Evolutionary conservation across 2,113 vertebrate species (phyloP).

Genomic region (Xiphophorus hellerii): DNA sequence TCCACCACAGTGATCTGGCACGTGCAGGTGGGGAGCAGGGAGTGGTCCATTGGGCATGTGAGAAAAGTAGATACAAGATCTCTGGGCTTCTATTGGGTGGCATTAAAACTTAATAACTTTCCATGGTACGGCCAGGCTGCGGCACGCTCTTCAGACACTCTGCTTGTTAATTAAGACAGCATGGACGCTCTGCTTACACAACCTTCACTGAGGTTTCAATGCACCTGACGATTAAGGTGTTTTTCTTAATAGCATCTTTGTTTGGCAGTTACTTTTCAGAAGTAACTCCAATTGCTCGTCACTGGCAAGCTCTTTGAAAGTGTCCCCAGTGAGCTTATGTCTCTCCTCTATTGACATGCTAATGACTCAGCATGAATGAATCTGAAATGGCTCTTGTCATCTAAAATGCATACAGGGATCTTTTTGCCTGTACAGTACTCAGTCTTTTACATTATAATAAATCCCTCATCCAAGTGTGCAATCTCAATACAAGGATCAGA

Average conservation of each 20-base stretch:
- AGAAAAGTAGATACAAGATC: slow-evolving; percentile 44
- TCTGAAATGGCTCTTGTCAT: slow-evolving; percentile 63
- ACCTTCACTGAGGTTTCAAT: slow-evolving; percentile 40
- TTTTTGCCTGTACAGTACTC: slow-evolving; percentile 27
- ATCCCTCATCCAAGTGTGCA: slow-evolving; percentile 61
- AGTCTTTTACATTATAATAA: slow-evolving; percentile 56
- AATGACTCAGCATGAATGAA: slow-evolving; percentile 53
- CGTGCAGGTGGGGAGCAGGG: slow-evolving; percentile 37
- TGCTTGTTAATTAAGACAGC: slow-evolving; percentile 61
- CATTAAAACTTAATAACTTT: slow-evolving; percentile 41
- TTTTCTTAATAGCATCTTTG: slow-evolving; percentile 47
- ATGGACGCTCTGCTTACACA: slow-evolving; percentile 36
- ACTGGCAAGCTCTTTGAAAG: slow-evolving; percentile 50
- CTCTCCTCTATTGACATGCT: slow-evolving; percentile 55
- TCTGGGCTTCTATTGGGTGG: slow-evolving; percentile 19
- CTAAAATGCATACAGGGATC: slow-evolving; percentile 39
- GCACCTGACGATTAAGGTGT: slow-evolving; percentile 66
- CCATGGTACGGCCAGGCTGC: slow-evolving; percentile 25
- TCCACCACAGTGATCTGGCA: slow-evolving; percentile 14
- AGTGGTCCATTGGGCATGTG: slow-evolving; percentile 27
- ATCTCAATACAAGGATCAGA: slow-evolving; percentile 55
- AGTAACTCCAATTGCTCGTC: slow-evolving; percentile 50
- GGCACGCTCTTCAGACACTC: slow-evolving; percentile 35
- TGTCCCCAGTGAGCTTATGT: slow-evolving; percentile 28
- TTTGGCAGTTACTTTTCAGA: slow-evolving; percentile 57